These are phyloP conservation scores for Morbakka virulenta DNA, from an alignment of 30 jellyfish, hydroid and myxozoan species.

Conservation along the genomic window DNA sequence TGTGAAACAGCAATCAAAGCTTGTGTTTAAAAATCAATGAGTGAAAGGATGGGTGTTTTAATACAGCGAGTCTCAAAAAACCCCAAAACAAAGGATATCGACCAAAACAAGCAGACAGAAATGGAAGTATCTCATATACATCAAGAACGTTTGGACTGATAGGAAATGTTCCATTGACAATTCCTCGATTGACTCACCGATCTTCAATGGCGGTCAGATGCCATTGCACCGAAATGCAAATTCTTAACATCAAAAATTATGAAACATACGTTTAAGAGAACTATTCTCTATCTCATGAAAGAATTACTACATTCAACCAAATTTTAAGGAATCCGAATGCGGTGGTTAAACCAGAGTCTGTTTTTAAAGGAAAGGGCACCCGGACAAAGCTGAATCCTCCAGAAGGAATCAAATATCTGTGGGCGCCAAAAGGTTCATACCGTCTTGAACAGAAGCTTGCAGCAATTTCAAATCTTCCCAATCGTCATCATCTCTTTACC, in stretches of 20 bases:
- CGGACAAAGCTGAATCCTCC: conserved; percentile 8
- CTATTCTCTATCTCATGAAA: conserved; percentile 16
- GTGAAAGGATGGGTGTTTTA: conserved; percentile 15
- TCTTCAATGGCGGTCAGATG: too few species aligned
- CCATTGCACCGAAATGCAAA: background rate
- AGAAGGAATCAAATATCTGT: background rate
- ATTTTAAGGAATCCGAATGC: background rate
- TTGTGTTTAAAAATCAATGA: conserved; percentile 19
- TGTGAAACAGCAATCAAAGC: conserved; percentile 25
- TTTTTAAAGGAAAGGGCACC: background rate
- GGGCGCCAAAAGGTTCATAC: conserved; percentile 14
- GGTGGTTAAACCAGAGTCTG: background rate
- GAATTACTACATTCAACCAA: too few species aligned
- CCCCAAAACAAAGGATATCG: conserved; percentile 33
- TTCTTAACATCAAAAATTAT: too few species aligned
- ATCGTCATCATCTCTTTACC: background rate
- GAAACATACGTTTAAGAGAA: conserved; percentile 11
- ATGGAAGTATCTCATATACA: background rate
- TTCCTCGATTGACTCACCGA: conserved; percentile 30
- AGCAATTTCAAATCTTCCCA: background rate
- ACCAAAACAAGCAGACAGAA: conserved; percentile 3
- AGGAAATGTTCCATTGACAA: conserved; percentile 28
- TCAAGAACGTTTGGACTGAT: conserved; percentile 10
- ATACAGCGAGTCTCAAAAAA: conserved; percentile 29
- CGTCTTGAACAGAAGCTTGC: conserved; percentile 5